Percentiles rank a stretch among this genome's conserved stretches.
phyloP scores from a whole-genome alignment of 2,797 vertebrate species.

The Vultur gryphus region DNA sequence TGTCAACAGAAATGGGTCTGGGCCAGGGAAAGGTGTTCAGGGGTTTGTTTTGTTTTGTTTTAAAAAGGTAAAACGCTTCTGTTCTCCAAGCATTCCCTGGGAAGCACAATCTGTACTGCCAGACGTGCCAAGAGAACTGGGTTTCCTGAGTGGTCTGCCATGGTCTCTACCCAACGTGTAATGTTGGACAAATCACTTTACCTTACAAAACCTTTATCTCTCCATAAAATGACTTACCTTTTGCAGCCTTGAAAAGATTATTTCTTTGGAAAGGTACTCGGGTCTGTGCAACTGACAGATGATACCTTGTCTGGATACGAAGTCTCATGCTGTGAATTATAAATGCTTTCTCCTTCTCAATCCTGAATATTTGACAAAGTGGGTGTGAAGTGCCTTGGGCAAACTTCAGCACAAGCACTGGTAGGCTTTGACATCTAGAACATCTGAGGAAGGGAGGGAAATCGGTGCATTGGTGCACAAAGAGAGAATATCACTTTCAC shows the following conservation, averaged over 20 bases:
- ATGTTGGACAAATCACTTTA: neutral
- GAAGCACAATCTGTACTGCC: slow-evolving; percentile 26
- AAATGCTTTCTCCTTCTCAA: neutral
- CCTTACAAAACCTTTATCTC: neutral
- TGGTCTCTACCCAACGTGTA: neutral
- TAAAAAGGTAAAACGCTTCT: neutral
- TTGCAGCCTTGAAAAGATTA: neutral
- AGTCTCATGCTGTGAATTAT: slow-evolving; percentile 5
- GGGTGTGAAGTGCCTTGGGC: slow-evolving; percentile 10
- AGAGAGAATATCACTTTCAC: neutral
- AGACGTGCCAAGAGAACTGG: neutral
- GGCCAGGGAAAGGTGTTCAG: neutral
- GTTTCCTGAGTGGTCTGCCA: neutral
- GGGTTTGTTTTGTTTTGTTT: neutral
- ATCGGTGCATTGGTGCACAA: neutral
- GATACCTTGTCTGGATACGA: slow-evolving; percentile 1
- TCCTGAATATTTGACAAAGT: slow-evolving; percentile 6
- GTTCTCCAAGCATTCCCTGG: neutral
- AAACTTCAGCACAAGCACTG: neutral
- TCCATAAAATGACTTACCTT: neutral
- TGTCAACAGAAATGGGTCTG: neutral
- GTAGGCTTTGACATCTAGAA: slow-evolving; percentile 25
- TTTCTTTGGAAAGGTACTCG: neutral
- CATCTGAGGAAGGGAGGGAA: neutral
- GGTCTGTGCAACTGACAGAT: neutral